phyloP scores from a whole-genome alignment of 2,113 vertebrate genomes.

The Campylomormyrus tamandua region DNA sequence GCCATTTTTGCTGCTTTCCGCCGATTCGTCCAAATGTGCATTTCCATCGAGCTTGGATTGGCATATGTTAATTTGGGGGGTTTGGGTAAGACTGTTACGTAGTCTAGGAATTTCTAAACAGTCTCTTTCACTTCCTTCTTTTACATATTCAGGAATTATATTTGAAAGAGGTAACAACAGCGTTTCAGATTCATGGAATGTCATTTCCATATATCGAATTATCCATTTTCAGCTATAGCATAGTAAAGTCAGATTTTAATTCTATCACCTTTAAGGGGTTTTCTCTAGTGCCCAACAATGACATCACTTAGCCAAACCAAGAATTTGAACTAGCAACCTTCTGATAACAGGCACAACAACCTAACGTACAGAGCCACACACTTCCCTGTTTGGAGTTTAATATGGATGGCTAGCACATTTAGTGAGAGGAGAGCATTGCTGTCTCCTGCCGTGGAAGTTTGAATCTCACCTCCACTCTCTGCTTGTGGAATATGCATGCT shows the following conservation, averaged over 20 bases:
- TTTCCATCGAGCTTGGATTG: not conserved
- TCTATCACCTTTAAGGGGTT: not conserved
- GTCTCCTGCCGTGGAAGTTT: not conserved
- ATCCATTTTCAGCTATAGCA: not conserved
- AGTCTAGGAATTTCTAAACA: not conserved
- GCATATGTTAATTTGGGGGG: not conserved
- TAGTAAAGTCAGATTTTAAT: not conserved
- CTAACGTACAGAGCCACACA: not conserved
- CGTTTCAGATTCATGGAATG: not conserved
- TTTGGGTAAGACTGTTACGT: not conserved
- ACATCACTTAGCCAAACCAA: not conserved
- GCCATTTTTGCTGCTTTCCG: not conserved
- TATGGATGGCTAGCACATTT: not conserved
- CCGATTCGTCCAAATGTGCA: not conserved
- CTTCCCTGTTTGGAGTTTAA: not conserved
- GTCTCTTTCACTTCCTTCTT: not conserved
- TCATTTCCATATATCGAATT: not conserved
- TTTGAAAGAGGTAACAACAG: not conserved
- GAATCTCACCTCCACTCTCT: not conserved
- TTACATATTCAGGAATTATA: not conserved
- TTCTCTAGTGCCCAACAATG: not conserved
- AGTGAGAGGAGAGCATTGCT: not conserved
- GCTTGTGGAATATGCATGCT: not conserved
- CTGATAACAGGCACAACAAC: not conserved
- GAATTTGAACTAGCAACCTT: not conserved